Conservation (phyloP, 2,888 invertebrate species). For the Cheilosia vulpina region DNA sequence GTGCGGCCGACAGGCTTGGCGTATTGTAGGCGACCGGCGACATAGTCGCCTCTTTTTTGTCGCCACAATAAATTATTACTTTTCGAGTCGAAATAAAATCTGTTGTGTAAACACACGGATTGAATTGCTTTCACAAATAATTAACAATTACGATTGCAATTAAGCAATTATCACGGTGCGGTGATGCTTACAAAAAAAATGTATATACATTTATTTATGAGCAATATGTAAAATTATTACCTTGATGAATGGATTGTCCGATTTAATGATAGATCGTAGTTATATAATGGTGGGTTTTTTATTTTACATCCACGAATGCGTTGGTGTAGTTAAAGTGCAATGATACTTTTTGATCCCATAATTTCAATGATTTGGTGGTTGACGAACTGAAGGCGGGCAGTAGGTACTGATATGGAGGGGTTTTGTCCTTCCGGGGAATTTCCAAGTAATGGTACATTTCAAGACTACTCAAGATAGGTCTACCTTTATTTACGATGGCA, state of each 20-base stretch:
- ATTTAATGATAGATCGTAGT: background rate
- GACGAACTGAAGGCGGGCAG: too few relatives aligned
- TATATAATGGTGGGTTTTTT: too few relatives aligned
- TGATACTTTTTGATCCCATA: too few relatives aligned
- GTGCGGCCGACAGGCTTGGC: slow-evolving; percentile 44
- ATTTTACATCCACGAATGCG: too few relatives aligned
- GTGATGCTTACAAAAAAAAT: background rate
- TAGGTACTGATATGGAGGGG: too few relatives aligned
- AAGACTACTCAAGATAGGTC: too few relatives aligned
- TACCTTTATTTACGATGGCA: too few relatives aligned
- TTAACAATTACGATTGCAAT: slow-evolving; percentile 57
- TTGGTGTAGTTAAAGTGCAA: too few relatives aligned
- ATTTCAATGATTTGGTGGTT: too few relatives aligned
- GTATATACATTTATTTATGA: background rate
- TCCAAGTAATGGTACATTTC: too few relatives aligned
- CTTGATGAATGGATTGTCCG: slow-evolving; percentile 7
- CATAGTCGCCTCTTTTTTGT: slow-evolving; percentile 6
- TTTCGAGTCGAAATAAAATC: slow-evolving; percentile 41
- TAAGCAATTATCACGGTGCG: slow-evolving; percentile 28
- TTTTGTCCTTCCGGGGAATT: too few relatives aligned
- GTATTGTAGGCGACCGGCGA: background rate
- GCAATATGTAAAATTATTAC: background rate
- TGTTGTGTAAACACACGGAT: slow-evolving; percentile 53
- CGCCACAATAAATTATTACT: slow-evolving; percentile 56
- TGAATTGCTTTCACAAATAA: slow-evolving; percentile 36